phyloP scores from a whole-genome alignment of 2,797 vertebrate genomes.

The Tauraco hartlaubi region DNA sequence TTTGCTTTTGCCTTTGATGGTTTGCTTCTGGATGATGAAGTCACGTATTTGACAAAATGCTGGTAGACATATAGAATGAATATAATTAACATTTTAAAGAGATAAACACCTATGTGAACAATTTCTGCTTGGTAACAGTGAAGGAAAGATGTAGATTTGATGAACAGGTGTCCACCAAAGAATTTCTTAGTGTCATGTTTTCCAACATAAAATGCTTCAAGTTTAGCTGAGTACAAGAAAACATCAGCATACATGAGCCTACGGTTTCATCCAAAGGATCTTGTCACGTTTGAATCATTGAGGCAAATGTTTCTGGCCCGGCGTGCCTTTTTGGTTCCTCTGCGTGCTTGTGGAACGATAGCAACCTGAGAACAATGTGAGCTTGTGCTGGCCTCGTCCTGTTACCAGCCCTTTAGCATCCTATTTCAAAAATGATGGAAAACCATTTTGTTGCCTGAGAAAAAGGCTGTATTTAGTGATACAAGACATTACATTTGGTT shows the following conservation, averaged over 20 bases:
- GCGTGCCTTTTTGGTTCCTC: background rate
- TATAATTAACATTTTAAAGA: background rate
- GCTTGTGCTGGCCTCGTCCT: background rate
- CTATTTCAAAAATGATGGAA: background rate
- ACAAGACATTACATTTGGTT: background rate
- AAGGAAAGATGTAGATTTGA: constrained; percentile 6
- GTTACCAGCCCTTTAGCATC: background rate
- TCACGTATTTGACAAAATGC: background rate
- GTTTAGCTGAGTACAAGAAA: constrained; percentile 15
- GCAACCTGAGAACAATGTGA: background rate
- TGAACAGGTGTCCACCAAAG: constrained; percentile 7
- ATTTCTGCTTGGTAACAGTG: constrained; percentile 34
- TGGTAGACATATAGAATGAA: background rate
- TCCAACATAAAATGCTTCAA: background rate
- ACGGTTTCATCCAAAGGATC: background rate
- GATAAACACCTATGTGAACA: background rate
- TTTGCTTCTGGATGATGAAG: background rate
- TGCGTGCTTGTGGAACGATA: background rate
- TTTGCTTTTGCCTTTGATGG: background rate
- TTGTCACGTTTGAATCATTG: background rate
- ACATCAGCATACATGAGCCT: background rate
- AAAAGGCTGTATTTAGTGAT: background rate
- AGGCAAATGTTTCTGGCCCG: background rate
- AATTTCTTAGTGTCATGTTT: background rate
- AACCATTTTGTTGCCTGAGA: background rate